Base-by-base conservation (phyloP, 2,797 vertebrate genomes). In the Huso huso region DNA sequence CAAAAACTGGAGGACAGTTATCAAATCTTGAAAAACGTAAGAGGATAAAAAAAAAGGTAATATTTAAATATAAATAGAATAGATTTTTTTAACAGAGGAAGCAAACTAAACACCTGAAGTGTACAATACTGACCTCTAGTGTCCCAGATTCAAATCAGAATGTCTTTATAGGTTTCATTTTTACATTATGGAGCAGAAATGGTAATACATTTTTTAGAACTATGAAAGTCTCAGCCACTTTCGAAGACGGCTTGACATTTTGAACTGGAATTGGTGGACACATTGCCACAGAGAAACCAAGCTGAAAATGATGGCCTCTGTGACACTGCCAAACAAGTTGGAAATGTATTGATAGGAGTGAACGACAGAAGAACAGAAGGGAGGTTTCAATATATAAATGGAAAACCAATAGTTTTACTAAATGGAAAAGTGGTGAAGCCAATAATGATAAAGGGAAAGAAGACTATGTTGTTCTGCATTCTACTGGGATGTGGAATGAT, bases 401-500 rank as follows among this genome's bases (percentile, higher is more conserved):
- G 53, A 8, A 53, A 49, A 53, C 63, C 62, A 13, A 50, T 72
- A 61, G 55, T 11, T 72, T 66, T 6, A 72, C 63, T 48, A 68
- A 68, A 2, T 72, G 63, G 70, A 63, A 55, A 6, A 1, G 10
- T 50, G 61, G 64, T 3, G 63, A 74, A 49, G 65, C 70, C 4
- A 67, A 69, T 0, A 8, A 70, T 60, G 0, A 58, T 63, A 37
- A 51, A 1, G 51, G 55, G 10, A n/a, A 0, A 49, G 73, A 72
- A n/a, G 66, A 74, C 59, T 72, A 68, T 61, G 8, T 12, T 15
- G 1, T 9, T 15, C 10, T 61, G 13, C 0, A 49, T 10, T 49
- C 11, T 12, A 65, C 1, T 60, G 67, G 70, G n/a, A 4, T 10
- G 6, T 74, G 68, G 73, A 62, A 70, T 63, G 72, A 74, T 10